Evolutionary conservation across 2,888 invertebrate species (phyloP).

Genomic region (Pardosa pseudoannulata): DNA sequence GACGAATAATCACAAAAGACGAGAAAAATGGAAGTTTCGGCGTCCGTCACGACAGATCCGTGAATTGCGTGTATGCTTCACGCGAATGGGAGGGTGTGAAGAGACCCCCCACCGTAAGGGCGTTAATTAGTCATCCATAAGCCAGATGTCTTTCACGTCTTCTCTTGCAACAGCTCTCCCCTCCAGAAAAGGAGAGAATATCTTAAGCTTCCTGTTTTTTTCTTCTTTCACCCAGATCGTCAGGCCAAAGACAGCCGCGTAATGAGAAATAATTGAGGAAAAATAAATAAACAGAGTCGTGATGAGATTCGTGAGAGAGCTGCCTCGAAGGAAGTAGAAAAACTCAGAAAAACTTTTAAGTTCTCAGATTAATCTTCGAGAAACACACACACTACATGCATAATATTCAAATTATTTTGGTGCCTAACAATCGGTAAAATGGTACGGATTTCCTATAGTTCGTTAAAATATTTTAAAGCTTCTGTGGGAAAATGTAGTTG

Average conservation of each 20-base stretch:
- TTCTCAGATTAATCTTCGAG: too few species aligned
- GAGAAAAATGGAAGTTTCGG: slow-evolving; percentile 9
- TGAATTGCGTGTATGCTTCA: slow-evolving; percentile 15
- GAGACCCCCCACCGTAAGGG: slow-evolving; percentile 18
- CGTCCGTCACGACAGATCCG: slow-evolving; percentile 10
- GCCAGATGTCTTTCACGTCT: slow-evolving; percentile 41
- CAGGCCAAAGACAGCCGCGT: not conserved
- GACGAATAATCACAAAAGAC: slow-evolving; percentile 13
- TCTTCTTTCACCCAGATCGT: slow-evolving; percentile 8
- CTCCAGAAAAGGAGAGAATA: not conserved
- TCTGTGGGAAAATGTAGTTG: too few species aligned
- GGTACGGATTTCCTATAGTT: too few species aligned
- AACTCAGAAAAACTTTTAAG: too few species aligned
- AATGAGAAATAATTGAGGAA: slow-evolving; percentile 9
- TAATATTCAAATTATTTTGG: too few species aligned
- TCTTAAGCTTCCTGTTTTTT: slow-evolving; percentile 2
- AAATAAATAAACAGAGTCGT: slow-evolving; percentile 6
- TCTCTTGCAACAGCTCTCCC: not conserved
- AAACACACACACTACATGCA: too few species aligned
- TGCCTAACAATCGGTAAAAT: too few species aligned
- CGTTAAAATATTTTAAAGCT: too few species aligned
- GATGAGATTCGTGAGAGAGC: not conserved
- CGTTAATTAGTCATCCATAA: slow-evolving; percentile 60
- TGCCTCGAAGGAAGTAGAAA: not conserved
- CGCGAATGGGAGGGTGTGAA: not conserved